Evolutionary conservation across 53 echinoderm and acorn worm species (phyloP).

Genomic region (Crossaster papposus): DNA sequence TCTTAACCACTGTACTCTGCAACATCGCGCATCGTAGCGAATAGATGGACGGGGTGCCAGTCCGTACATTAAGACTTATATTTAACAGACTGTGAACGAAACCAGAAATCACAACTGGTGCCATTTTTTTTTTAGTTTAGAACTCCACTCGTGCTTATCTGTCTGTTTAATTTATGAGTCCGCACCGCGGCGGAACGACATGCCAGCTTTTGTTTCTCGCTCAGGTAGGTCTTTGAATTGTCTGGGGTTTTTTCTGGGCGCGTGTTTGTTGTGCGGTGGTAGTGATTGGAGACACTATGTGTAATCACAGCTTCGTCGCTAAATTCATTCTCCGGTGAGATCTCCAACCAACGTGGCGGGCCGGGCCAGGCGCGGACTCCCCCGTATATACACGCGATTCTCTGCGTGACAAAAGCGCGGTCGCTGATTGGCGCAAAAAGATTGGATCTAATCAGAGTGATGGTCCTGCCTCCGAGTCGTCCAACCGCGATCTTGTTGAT

Average conservation of each 20-base stretch:
- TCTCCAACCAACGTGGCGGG: slow-evolving; percentile 13
- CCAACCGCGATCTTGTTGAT: slow-evolving; percentile 38
- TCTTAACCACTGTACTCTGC: not conserved
- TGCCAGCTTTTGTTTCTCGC: slow-evolving; percentile 1
- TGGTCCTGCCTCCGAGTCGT: slow-evolving; percentile 24
- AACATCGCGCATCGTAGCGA: slow-evolving; percentile 7
- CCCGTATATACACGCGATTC: slow-evolving; percentile 3
- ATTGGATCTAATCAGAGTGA: not conserved
- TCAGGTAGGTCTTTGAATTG: not conserved
- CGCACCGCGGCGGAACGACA: slow-evolving; percentile 49
- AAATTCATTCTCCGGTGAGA: slow-evolving; percentile 31
- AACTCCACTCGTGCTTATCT: slow-evolving; percentile 26
- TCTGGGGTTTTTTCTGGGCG: not conserved
- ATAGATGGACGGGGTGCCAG: not conserved
- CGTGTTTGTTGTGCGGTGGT: slow-evolving; percentile 20
- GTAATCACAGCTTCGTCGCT: slow-evolving; percentile 51
- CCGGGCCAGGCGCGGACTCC: slow-evolving; percentile 8
- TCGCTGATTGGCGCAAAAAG: slow-evolving; percentile 51
- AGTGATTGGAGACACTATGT: slow-evolving; percentile 36
- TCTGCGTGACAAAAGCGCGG: slow-evolving; percentile 47
- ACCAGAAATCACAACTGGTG: slow-evolving; percentile 13
- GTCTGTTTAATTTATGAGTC: slow-evolving; percentile 22
- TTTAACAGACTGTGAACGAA: slow-evolving; percentile 46
- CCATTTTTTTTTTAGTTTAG: no score
- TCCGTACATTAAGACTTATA: slow-evolving; percentile 16